A percentile compares a stretch with the other conserved stretches of the same genome.
These are phyloP conservation scores for Omphaloscelis lunosa DNA, from an alignment of 2,888 invertebrate genomes.

Conservation along the genomic window DNA sequence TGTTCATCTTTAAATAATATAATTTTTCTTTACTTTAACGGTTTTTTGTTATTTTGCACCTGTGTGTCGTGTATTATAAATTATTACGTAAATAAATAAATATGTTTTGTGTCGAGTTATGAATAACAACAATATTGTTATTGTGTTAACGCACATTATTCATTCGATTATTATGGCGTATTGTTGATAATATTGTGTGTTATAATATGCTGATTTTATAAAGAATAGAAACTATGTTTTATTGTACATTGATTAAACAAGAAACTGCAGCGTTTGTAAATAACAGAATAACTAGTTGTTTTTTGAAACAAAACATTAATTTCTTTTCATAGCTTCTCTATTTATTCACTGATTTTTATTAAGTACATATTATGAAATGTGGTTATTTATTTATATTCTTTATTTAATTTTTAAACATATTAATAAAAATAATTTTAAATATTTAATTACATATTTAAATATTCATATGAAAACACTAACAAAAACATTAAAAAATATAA, in stretches of 20 bases:
- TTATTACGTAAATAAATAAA: slow-evolving; percentile 47
- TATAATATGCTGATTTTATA: neutral
- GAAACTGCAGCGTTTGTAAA: neutral
- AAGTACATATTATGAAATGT: neutral
- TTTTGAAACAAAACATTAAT: neutral
- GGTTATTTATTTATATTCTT: no score
- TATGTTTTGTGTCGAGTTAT: slow-evolving; percentile 37
- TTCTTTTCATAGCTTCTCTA: neutral
- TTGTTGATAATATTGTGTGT: slow-evolving; percentile 32
- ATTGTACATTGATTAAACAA: slow-evolving; percentile 10
- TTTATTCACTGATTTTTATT: neutral
- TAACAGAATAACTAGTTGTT: neutral
- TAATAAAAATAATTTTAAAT: no score
- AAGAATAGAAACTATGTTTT: neutral
- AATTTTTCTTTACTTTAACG: neutral
- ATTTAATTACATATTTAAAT: no score
- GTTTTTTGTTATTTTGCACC: slow-evolving; percentile 43
- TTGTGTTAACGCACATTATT: slow-evolving; percentile 32
- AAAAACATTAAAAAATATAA: no score
- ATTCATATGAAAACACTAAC: no score
- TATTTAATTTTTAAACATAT: no score
- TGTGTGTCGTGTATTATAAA: slow-evolving; percentile 43
- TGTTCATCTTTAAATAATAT: slow-evolving; percentile 7
- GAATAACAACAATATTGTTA: slow-evolving; percentile 48
- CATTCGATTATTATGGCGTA: slow-evolving; percentile 42